Evolutionary conservation across 2,888 invertebrate species (phyloP), one percentile per base, ranked within the genome.

Genomic region (Hydropsyche betteni): DNA sequence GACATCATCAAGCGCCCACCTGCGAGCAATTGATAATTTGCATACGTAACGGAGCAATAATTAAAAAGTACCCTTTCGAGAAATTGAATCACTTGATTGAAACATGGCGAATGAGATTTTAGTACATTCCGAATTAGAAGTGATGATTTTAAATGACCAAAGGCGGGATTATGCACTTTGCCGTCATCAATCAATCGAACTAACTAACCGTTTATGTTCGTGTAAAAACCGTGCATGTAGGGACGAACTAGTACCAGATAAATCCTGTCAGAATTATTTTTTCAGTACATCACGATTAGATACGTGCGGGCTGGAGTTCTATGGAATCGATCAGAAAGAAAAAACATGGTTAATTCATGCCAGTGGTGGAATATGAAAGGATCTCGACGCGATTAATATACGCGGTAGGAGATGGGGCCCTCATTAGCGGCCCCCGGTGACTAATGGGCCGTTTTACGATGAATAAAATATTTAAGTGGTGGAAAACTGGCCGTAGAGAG

Each of bases 401-500:
- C 72, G 52, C 61, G 44, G 76, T 78, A 68, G 75, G 75, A 74
- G 64, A 74, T 64, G 64, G 36, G 12, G 36, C 6, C 10, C 77
- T 79, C 77, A 77, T 77, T 77, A 79, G 77, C 50, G 24, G 51
- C 38, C 52, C 61, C 53, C 68, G 71, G 75, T 79, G 78, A 79
- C 77, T 79, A 77, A 79, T 79, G 77, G 75, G 53, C 77, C 77
- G 74, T 77, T 77, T 75, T 76, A 72, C 78, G 75, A 77, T 76
- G 78, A 79, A 79, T 79, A 79, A 78, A 78, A 79, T 76, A 79
- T 79, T 77, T 75, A 79, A 77, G 77, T 77, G 79, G 79, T 77
- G 79, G 79, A 79, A 79, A 79, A 79, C 76, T 75, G 76, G 77
- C 74, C 76, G 71, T 77, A 76, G 70, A 76, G 74, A n/a, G 69